A percentile compares a stretch with the other conserved stretches of the same genome.
These are phyloP conservation scores for Agrilus biguttatus DNA, from an alignment of 2,888 invertebrate genomes.

Conservation along the genomic window DNA sequence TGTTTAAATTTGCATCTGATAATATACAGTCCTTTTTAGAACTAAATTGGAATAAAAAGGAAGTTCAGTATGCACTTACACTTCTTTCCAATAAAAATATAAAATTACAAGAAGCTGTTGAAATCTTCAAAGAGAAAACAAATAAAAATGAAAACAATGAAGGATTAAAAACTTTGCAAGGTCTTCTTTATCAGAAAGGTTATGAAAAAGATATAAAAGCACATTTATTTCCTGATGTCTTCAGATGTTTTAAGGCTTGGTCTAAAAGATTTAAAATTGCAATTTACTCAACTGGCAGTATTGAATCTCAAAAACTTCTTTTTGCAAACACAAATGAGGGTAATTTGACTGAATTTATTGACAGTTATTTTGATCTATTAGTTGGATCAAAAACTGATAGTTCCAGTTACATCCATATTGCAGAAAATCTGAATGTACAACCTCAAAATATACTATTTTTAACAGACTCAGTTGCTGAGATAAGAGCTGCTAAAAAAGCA, in stretches of 20 bases:
- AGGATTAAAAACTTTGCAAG: slow-evolving; percentile 78
- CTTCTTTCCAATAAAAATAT: slow-evolving; percentile 47
- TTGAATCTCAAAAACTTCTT: slow-evolving; percentile 77
- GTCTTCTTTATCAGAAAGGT: slow-evolving; percentile 76
- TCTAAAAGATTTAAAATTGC: slow-evolving; percentile 50
- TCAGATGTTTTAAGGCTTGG: slow-evolving; percentile 59
- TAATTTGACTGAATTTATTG: slow-evolving; percentile 56
- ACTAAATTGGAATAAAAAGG: slow-evolving; percentile 52
- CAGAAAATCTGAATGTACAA: slow-evolving; percentile 45
- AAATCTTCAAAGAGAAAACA: slow-evolving; percentile 70
- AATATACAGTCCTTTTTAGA: slow-evolving; percentile 58
- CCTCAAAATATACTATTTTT: slow-evolving; percentile 66
- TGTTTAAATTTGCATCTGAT: slow-evolving; percentile 63
- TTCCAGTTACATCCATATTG: slow-evolving; percentile 66
- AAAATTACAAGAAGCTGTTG: slow-evolving; percentile 42
- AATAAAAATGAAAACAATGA: slow-evolving; percentile 63
- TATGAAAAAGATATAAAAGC: slow-evolving; percentile 70
- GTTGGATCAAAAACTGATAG: slow-evolving; percentile 68
- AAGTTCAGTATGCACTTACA: slow-evolving; percentile 50
- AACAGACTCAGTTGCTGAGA: slow-evolving; percentile 69
- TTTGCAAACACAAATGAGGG: slow-evolving; percentile 66
- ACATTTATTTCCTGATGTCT: slow-evolving; percentile 81
- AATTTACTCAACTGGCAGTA: slow-evolving; percentile 86
- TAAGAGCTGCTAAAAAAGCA: slow-evolving; percentile 62
- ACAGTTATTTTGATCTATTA: slow-evolving; percentile 75